A percentile compares a stretch with the other conserved stretches of the same genome.
Conservation (phyloP, 2,888 invertebrate genomes). For the Alentia gelatinosa region DNA sequence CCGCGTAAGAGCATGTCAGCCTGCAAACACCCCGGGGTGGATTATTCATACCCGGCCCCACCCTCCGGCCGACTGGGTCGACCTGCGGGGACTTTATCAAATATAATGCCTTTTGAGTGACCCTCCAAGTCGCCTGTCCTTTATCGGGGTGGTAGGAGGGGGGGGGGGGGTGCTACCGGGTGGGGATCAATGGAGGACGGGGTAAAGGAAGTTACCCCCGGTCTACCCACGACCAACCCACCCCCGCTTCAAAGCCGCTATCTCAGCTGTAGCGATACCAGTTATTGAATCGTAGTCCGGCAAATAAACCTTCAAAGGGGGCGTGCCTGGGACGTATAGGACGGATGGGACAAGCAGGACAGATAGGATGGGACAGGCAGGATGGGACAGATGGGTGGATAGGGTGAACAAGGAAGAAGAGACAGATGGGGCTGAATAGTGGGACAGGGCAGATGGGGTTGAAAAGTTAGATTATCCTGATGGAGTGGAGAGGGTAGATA, state of each 20-base stretch:
- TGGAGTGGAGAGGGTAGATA: too few species aligned
- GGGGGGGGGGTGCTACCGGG: not conserved
- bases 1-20: too few species aligned
- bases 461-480: not conserved
- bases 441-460: not conserved
- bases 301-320: not conserved
- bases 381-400: not conserved
- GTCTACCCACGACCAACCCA: not conserved
- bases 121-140: not conserved
- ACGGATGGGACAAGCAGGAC: not conserved
- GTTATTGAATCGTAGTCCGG: conserved; percentile 6
- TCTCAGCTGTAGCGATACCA: not conserved
- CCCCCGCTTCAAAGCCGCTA: not conserved
- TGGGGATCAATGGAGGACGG: not conserved
- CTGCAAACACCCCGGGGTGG: too few species aligned
- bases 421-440: not conserved
- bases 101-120: not conserved
- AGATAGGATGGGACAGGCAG: not conserved
- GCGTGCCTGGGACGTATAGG: not conserved
- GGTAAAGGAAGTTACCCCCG: too few species aligned
- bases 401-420: not conserved
- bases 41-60: not conserved
- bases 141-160: not conserved
- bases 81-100: not conserved
- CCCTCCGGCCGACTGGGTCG: not conserved